These are phyloP conservation scores for Eurystomus glaucurus DNA, from an alignment of 2,797 vertebrate genomes.

Conservation along the genomic window DNA sequence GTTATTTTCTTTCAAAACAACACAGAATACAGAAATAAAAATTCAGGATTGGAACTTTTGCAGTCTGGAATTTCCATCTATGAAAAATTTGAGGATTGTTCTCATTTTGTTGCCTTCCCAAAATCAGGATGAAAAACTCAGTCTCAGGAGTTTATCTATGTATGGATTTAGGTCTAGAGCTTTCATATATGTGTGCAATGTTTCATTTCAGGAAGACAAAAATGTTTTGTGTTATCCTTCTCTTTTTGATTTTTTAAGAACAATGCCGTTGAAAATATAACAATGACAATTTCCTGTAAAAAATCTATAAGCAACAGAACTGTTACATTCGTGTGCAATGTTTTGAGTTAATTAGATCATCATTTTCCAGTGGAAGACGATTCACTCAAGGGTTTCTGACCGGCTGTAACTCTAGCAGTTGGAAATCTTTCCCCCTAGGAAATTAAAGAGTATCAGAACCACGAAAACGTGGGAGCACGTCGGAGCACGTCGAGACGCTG, in stretches of 20 bases:
- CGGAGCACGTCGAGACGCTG: fast-evolving
- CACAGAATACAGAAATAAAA: background rate
- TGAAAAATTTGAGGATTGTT: background rate
- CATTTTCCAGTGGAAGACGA: background rate
- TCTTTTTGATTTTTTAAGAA: background rate
- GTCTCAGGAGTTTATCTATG: background rate
- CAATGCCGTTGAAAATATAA: background rate
- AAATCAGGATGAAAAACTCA: background rate
- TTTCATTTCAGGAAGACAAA: background rate
- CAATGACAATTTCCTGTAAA: background rate
- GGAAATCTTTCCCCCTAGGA: background rate
- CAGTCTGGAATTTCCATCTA: background rate
- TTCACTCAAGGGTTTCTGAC: background rate
- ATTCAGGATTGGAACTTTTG: background rate
- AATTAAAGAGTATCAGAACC: background rate
- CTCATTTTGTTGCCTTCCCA: background rate
- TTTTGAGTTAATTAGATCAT: background rate
- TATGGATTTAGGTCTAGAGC: background rate
- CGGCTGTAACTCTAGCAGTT: background rate
- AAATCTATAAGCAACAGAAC: background rate
- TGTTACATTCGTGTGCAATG: background rate
- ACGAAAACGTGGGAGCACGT: background rate
- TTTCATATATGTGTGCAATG: background rate
- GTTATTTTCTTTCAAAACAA: constrained; percentile 22
- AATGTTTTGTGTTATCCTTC: fast-evolving